Base-by-base conservation (phyloP, 2,113 vertebrate genomes). In the Hemicordylus capensis region DNA sequence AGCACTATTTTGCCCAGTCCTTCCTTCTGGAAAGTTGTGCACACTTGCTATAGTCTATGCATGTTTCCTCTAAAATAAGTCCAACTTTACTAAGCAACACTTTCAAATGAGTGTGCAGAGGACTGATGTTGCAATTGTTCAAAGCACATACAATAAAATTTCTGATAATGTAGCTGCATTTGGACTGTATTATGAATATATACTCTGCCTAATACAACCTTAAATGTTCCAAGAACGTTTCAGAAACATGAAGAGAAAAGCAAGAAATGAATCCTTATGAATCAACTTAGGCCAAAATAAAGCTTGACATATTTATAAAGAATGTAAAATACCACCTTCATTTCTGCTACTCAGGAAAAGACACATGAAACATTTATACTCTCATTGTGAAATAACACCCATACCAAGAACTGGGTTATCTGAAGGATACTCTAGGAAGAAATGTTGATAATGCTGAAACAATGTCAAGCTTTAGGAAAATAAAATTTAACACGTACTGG, bases 401-500 rank as follows among this genome's bases (percentile, higher is more conserved):
- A 74, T 17, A 26, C 1, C 31, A 87, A 86, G 56, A 14, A 70
- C 54, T n/a, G 6, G n/a, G 24, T 48, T 39, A 3, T 81, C 76
- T 83, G 66, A 89, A 81, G 4, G 20, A 3, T n/a, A 70, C 46
- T 28, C 67, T 86, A 34, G 24, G 26, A 74, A 88, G 86, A 83
- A 34, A 4, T 1, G 46, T 82, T 12, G 1, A 15, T 17, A 56
- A 69, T 11, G 61, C 11, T 76, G 75, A 85, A 89, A 67, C 34
- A 4, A 83, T 76, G 48, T 0, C 7, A 77, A 89, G 28, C 87
- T 14, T 66, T 14, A 4, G 48, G 44, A 87, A 93, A 56, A 26
- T 6, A 26, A 46, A 89, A 84, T 87, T 89, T 44, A 61, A 17
- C 20, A 91, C 84, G 80, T 77, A 82, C 70, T 88, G 63, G n/a